Conservation (phyloP, 2,113 vertebrate species). For the Oncorhynchus mykiss region DNA sequence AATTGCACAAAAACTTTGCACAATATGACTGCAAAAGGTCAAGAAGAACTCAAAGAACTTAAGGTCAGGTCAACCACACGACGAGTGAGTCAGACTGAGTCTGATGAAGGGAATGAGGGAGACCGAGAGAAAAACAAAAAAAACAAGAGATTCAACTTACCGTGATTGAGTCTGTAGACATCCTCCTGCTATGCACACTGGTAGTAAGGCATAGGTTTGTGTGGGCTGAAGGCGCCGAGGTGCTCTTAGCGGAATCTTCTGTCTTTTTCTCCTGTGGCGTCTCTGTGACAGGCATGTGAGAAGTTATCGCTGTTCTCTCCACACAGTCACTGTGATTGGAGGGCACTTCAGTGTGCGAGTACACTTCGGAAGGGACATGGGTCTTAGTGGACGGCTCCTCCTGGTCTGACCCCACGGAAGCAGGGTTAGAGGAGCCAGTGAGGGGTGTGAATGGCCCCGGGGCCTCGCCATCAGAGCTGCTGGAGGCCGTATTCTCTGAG, state of each 20-base stretch:
- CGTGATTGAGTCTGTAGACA: slow-evolving; percentile 54
- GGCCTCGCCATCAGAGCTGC: slow-evolving; percentile 55
- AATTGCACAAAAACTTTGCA: not conserved
- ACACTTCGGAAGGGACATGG: not conserved
- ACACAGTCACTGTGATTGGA: not conserved
- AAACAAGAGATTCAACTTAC: slow-evolving; percentile 48
- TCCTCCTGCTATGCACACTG: slow-evolving; percentile 50
- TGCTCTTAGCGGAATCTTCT: not conserved
- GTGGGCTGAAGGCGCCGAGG: not conserved
- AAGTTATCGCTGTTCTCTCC: not conserved
- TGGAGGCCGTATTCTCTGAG: slow-evolving; percentile 53
- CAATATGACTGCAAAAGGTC: not conserved
- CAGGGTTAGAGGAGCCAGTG: slow-evolving; percentile 14
- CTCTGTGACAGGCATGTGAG: not conserved
- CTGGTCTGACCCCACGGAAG: not conserved
- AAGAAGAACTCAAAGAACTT: too few species aligned
- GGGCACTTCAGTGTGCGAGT: not conserved
- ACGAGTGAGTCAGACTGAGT: too few species aligned
- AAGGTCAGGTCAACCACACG: not conserved
- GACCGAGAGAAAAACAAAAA: not conserved
- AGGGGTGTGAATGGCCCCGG: slow-evolving; percentile 9
- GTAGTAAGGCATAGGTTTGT: slow-evolving; percentile 14
- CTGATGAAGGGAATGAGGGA: not conserved
- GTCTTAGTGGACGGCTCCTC: slow-evolving; percentile 5
- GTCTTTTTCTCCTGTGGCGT: not conserved